Percentiles rank a stretch among this genome's conserved stretches.
Evolutionary conservation across 2,797 vertebrate species (phyloP).

Genomic region (Bufotes viridis): DNA sequence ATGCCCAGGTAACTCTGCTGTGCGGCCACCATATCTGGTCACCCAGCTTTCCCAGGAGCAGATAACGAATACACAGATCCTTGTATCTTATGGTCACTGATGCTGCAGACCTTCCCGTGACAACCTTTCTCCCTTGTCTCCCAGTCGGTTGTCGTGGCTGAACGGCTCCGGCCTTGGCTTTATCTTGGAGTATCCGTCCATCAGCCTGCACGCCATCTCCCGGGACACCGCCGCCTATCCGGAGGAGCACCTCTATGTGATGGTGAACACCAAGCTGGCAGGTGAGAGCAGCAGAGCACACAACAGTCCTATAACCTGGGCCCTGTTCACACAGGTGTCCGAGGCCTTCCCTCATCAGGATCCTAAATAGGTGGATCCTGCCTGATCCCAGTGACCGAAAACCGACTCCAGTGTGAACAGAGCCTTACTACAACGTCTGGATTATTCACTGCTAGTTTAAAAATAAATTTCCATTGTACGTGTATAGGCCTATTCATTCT

Average conservation of each 20-base stretch:
- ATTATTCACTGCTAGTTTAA: no score
- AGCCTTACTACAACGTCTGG: no score
- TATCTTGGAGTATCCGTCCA: slow-evolving; percentile 90
- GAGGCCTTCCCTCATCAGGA: no score
- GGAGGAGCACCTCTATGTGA: slow-evolving; percentile 93
- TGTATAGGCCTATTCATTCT: no score
- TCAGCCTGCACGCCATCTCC: slow-evolving; percentile 93
- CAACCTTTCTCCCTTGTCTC: background rate
- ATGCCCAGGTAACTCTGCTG: no score
- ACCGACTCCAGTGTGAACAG: no score
- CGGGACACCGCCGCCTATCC: slow-evolving; percentile 86
- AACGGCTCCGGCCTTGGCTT: slow-evolving; percentile 90
- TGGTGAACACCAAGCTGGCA: slow-evolving; percentile 90
- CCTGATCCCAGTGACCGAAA: no score
- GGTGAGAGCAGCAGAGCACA: slow-evolving; percentile 71
- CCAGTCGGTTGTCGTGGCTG: slow-evolving; percentile 90
- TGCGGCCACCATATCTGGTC: background rate
- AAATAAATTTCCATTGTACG: no score
- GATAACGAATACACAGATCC: background rate
- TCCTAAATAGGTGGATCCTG: no score
- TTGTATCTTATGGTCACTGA: no score
- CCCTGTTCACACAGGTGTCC: no score
- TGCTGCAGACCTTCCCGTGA: no score
- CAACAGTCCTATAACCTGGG: background rate
- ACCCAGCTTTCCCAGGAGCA: background rate